A percentile compares a stretch with the other conserved stretches of the same genome.
These are phyloP conservation scores for Helicoverpa zea DNA, from an alignment of 1,140 invertebrate species.

Conservation along the genomic window DNA sequence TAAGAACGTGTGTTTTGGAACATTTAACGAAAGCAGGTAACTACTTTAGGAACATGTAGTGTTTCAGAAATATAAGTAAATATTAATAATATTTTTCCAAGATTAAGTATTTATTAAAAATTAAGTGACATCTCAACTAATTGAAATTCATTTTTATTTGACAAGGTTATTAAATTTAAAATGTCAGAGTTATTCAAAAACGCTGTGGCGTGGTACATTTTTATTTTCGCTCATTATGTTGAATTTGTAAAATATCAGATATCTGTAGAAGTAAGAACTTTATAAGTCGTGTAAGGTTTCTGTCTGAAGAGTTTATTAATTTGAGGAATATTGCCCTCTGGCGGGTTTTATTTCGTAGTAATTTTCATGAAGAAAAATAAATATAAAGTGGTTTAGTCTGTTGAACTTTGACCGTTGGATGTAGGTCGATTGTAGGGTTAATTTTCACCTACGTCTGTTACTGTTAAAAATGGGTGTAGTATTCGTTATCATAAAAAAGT, in stretches of 20 bases:
- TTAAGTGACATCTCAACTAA: too few relatives aligned
- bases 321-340: background rate
- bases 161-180: background rate
- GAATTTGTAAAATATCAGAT: background rate
- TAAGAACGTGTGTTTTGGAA: background rate
- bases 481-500: too few relatives aligned
- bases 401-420: background rate
- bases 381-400: background rate
- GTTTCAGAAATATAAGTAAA: too few relatives aligned
- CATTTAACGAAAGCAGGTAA: too few relatives aligned
- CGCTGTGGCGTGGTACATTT: background rate
- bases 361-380: conserved; percentile 12
- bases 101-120: too few relatives aligned
- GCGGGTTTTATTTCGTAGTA: background rate
- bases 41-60: too few relatives aligned
- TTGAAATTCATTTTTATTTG: too few relatives aligned
- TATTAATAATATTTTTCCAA: too few relatives aligned
- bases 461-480: too few relatives aligned
- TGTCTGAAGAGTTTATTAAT: conserved; percentile 2
- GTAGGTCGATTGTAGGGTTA: too few relatives aligned
- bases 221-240: background rate
- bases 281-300: background rate
- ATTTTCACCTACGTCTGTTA: too few relatives aligned
- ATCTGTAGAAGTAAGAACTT: background rate
- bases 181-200: background rate